Evolutionary conservation across 2,888 invertebrate species (phyloP).

Genomic region (Molanna angustata): DNA sequence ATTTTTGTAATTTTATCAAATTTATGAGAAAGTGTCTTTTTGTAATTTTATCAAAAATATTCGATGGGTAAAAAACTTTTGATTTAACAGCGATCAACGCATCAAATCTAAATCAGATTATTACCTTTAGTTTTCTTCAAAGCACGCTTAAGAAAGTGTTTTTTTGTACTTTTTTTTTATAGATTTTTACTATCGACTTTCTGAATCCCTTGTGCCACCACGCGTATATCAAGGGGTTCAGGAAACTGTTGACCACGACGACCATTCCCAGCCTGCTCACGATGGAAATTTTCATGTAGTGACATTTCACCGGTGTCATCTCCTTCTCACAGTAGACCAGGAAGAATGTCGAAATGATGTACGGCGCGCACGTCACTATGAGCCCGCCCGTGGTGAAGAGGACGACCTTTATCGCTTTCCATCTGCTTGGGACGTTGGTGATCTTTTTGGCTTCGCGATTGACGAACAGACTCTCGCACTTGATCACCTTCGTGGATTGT

Average conservation of each 20-base stretch:
- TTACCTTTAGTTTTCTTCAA: too few species aligned
- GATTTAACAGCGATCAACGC: too few species aligned
- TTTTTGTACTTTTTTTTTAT: neutral
- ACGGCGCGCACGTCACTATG: conserved; percentile 1
- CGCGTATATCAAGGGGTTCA: conserved; percentile 6
- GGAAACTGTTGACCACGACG: neutral
- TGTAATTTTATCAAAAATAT: too few species aligned
- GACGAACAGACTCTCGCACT: too few species aligned
- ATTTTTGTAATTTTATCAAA: too few species aligned
- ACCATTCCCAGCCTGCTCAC: neutral
- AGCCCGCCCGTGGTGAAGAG: neutral
- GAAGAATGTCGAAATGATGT: neutral
- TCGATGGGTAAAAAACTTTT: too few species aligned
- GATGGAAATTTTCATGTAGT: neutral
- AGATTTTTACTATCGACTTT: neutral
- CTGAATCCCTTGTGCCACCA: conserved; percentile 9
- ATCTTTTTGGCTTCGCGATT: too few species aligned
- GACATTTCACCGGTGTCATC: neutral
- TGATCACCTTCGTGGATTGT: too few species aligned
- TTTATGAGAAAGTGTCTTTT: too few species aligned
- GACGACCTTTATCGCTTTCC: conserved; percentile 5
- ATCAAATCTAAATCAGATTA: too few species aligned
- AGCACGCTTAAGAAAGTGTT: too few species aligned
- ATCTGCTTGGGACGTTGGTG: conserved; percentile 2
- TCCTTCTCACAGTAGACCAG: neutral